Conservation (phyloP, 2,113 vertebrate species). For the Chunga burmeisteri region DNA sequence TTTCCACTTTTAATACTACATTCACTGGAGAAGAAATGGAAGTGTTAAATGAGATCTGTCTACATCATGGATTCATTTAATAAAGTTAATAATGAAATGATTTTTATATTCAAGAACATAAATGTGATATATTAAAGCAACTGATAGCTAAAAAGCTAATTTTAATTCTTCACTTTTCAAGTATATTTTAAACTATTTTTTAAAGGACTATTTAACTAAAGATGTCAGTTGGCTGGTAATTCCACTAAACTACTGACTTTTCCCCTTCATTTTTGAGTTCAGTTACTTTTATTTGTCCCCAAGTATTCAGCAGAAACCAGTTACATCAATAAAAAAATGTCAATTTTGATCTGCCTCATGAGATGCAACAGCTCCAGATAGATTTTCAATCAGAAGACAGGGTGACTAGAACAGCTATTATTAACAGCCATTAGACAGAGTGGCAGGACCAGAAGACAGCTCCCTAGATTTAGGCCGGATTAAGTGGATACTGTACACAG, state of each 20-base stretch:
- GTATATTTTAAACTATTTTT: background rate
- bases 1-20: background rate
- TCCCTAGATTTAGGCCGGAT: conserved; percentile 51
- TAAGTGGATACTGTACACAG: conserved; percentile 48
- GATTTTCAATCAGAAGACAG: conserved; percentile 59
- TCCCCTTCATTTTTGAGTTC: conserved; percentile 21
- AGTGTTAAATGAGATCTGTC: background rate
- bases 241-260: conserved; percentile 25
- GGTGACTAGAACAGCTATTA: conserved; percentile 61
- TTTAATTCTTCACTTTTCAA: background rate
- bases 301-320: conserved; percentile 59
- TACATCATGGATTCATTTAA: background rate
- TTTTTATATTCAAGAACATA: background rate
- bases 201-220: conserved; percentile 21
- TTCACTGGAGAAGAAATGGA: background rate
- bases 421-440: conserved; percentile 62
- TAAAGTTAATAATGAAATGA: background rate
- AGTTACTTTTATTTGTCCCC: conserved; percentile 65
- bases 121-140: background rate
- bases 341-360: conserved; percentile 68
- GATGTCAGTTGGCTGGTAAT: conserved; percentile 11
- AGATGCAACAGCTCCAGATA: conserved; percentile 59
- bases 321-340: conserved; percentile 68
- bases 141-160: background rate
- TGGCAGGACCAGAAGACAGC: conserved; percentile 41